phyloP scores from a whole-genome alignment of 2,888 invertebrate species.

The Germaria angustata region DNA sequence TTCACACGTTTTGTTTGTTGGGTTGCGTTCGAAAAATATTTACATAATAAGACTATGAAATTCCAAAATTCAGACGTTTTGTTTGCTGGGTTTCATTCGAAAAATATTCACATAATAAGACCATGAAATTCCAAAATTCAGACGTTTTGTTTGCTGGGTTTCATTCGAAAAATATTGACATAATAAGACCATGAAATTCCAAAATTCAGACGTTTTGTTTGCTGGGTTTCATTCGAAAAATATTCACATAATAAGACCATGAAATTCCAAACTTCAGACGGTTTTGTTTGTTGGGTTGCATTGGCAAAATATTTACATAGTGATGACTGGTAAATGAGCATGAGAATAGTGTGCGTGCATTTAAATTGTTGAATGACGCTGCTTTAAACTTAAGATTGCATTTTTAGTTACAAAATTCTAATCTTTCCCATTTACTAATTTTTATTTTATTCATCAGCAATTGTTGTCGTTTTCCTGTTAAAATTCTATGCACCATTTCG shows the following conservation, averaged over 20 bases:
- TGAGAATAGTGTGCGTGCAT: constrained; percentile 39
- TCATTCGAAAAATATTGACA: no score
- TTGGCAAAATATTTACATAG: background rate
- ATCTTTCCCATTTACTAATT: background rate
- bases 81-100: no score
- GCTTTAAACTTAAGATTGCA: constrained; percentile 39
- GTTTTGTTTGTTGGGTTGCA: background rate
- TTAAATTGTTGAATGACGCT: constrained; percentile 35
- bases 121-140: background rate
- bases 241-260: background rate
- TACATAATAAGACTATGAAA: no score
- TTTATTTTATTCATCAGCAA: background rate
- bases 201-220: background rate
- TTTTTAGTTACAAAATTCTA: background rate
- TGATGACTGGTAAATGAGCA: background rate
- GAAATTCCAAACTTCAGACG: background rate
- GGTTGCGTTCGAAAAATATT: no score
- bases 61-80: no score
- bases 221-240: no score
- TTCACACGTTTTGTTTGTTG: no score
- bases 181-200: background rate
- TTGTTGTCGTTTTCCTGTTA: background rate
- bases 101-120: background rate
- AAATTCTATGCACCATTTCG: background rate
- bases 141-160: background rate